A percentile compares a stretch with the other conserved stretches of the same genome.
These are phyloP conservation scores for Calycopis cecrops DNA, from an alignment of 1,140 invertebrate genomes.

Conservation along the genomic window DNA sequence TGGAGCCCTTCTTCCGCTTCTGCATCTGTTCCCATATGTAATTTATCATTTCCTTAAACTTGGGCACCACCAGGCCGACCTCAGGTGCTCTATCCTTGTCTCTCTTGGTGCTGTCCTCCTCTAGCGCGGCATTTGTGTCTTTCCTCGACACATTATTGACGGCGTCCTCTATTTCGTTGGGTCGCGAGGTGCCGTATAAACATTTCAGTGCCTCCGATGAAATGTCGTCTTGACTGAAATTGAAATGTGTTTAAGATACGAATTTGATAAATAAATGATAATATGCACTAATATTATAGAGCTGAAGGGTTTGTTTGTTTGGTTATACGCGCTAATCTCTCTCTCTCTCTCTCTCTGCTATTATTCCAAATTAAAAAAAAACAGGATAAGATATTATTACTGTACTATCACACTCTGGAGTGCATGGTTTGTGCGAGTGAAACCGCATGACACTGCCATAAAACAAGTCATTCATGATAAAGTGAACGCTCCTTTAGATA, in stretches of 20 bases:
- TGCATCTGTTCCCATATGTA: conserved; percentile 81
- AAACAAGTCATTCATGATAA: no score
- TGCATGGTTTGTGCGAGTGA: no score
- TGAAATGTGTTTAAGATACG: conserved; percentile 6
- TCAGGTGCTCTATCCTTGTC: conserved; percentile 38
- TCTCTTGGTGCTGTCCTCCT: conserved; percentile 44
- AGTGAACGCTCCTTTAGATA: no score
- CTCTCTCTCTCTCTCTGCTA: no score
- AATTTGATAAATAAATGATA: no score
- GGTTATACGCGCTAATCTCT: no score
- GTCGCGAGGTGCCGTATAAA: conserved; percentile 78
- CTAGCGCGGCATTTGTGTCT: conserved; percentile 48
- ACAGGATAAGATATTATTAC: no score
- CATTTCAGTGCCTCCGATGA: conserved; percentile 82
- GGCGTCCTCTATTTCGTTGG: conserved; percentile 72
- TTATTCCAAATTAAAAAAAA: no score
- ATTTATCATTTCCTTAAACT: conserved; percentile 78
- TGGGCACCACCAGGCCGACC: conserved; percentile 63
- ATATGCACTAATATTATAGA: no score
- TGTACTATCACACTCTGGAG: no score
- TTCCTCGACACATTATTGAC: conserved; percentile 63
- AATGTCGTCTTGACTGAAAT: conserved; percentile 84
- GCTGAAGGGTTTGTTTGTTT: no score
- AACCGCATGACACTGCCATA: no score
- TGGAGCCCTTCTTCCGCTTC: conserved; percentile 75